A percentile compares a stretch with the other conserved stretches of the same genome.
Evolutionary conservation across 2,797 vertebrate species (phyloP).

Genomic region (Pteronotus mesoamericanus): DNA sequence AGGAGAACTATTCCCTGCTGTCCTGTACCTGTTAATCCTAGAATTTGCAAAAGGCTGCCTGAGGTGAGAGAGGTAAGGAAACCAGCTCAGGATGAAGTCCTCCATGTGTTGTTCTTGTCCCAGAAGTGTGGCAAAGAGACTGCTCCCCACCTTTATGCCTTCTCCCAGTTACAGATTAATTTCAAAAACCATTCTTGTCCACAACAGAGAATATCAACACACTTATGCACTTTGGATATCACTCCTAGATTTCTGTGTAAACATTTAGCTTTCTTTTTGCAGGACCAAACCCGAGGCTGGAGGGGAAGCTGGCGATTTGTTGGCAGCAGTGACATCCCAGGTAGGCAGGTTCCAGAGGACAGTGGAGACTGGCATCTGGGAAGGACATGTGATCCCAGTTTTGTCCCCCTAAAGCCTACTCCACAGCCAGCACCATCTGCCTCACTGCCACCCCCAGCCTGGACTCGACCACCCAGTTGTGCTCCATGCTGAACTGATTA

Average conservation of each 20-base stretch:
- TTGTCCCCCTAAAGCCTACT: background rate
- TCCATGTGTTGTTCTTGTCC: background rate
- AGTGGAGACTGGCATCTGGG: background rate
- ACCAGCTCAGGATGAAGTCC: background rate
- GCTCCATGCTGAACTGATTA: background rate
- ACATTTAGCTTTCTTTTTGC: background rate
- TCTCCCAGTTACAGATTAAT: background rate
- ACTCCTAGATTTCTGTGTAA: background rate
- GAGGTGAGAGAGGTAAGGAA: background rate
- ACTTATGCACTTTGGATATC: background rate
- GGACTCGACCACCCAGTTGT: constrained; percentile 13
- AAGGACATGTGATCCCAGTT: background rate
- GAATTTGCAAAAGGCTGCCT: background rate
- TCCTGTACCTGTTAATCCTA: background rate
- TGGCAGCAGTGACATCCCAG: background rate
- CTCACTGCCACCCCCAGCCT: background rate
- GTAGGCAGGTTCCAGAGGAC: background rate
- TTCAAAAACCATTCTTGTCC: background rate
- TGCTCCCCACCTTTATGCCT: background rate
- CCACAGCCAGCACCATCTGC: background rate
- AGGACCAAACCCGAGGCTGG: background rate
- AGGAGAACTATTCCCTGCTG: background rate
- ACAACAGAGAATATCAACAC: background rate
- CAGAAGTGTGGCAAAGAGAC: background rate
- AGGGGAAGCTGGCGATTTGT: background rate